Conservation (phyloP, 2,888 invertebrate genomes). For the Copidosoma aretas region DNA sequence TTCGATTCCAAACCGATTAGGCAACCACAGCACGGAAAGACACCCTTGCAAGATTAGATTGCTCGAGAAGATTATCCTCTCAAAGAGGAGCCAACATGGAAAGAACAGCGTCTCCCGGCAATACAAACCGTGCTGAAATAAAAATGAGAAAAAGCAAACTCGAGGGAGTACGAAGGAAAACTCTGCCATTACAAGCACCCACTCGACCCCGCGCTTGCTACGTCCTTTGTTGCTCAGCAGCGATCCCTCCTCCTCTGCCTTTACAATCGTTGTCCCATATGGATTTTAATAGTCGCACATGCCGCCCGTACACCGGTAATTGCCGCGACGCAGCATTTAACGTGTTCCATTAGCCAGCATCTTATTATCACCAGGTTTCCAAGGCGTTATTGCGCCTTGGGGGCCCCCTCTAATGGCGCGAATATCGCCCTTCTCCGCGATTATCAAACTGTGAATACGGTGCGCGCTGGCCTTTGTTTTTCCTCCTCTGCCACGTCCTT, state of each 20-base stretch:
- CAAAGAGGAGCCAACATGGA: not conserved
- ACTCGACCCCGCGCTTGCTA: no score
- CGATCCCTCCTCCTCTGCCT: no score
- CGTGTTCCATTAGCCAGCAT: slow-evolving; percentile 60
- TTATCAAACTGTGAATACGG: slow-evolving; percentile 55
- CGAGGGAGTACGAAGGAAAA: not conserved
- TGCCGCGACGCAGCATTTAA: slow-evolving; percentile 57
- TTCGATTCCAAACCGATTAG: slow-evolving; percentile 27
- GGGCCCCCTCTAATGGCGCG: slow-evolving; percentile 56
- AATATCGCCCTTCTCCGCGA: slow-evolving; percentile 55
- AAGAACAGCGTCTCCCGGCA: not conserved
- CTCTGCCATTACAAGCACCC: not conserved
- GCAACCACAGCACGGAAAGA: slow-evolving; percentile 1
- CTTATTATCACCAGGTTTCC: slow-evolving; percentile 61
- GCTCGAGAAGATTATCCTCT: slow-evolving; percentile 17
- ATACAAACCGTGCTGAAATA: no score
- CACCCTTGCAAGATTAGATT: slow-evolving; percentile 19
- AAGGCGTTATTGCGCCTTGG: slow-evolving; percentile 56
- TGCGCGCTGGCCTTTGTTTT: not conserved
- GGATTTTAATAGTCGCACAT: slow-evolving; percentile 50
- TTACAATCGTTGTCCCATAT: slow-evolving; percentile 35
- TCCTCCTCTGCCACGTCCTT: not conserved
- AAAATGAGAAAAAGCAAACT: not conserved
- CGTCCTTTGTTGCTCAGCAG: no score
- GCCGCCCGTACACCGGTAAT: slow-evolving; percentile 47